Base-by-base conservation (phyloP, 2,113 vertebrate genomes). In the Meriones unguiculatus region DNA sequence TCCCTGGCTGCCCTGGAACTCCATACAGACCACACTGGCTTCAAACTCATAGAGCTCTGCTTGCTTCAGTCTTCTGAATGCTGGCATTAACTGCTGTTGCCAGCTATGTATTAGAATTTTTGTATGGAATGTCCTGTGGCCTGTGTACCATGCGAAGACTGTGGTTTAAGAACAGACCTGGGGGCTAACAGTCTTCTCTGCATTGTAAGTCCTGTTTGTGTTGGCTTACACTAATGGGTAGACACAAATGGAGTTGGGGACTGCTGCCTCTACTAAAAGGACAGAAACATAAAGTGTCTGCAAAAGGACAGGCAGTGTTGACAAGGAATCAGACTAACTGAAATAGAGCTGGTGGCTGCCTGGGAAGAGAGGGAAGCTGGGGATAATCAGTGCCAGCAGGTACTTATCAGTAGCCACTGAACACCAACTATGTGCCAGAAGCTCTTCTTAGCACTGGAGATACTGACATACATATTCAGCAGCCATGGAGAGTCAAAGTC, bases 201-300 rank as follows among this genome's bases (percentile, higher is more conserved):
- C 20, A 12, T 28, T 84, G 87, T 67, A 73, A 95, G 67, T 57
- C 41, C n/a, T 94, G 7, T 72, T 54, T 72, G 38, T 73, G 67
- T 30, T 70, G 52, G 92, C 30, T 30, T 80, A 85, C 15, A 82
- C 62, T 62, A 85, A 54, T 18, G 41, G 15, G 46, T 81, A 28
- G 65, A 87, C 73, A 91, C 70, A 62, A 78, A 87, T 5, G 65
- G 41, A 46, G 90, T 41, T 65, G 81, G 90, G 46, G 77, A 81
- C 90, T 52, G 46, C 54, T 81, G 81, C 38, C 73, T 46, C 50
- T 24, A 22, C n/a, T 77, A 64, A 91, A 95, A 75, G n/a, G 73
- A 92, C 25, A 80, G 62, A 95, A 93, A 95, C 69, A 81, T 54
- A 90, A 87, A 93, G 81, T 17, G 73, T 88, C 89, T 97, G 64